Percentiles rank a stretch among this genome's conserved stretches.
These are phyloP conservation scores for Coregonus ussuriensis DNA, from an alignment of 2,797 vertebrate species.

Conservation along the genomic window DNA sequence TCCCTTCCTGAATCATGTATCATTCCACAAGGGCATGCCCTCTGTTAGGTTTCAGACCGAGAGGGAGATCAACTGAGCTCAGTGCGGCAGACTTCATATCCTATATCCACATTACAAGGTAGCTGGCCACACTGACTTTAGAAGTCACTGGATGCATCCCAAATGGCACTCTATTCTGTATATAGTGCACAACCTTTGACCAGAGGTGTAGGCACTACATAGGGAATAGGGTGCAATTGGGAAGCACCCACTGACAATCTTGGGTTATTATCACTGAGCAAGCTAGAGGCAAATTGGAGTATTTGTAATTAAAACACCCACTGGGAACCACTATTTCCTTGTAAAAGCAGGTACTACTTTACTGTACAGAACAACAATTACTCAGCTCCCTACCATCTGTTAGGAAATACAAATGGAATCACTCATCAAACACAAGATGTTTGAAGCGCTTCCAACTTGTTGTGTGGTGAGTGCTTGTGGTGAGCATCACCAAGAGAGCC, in stretches of 20 bases:
- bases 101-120: conserved; percentile 33
- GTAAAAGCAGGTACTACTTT: conserved; percentile 30
- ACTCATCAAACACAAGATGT: conserved; percentile 64
- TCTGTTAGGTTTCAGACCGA: conserved; percentile 7
- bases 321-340: neutral
- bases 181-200: neutral
- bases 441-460: conserved; percentile 59
- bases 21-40: neutral
- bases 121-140: conserved; percentile 34
- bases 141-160: conserved; percentile 11
- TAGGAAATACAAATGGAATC: conserved; percentile 63
- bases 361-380: conserved; percentile 36
- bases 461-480: conserved; percentile 17
- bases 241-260: neutral
- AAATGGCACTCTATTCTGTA: neutral
- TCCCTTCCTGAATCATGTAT: conserved; percentile 2
- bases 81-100: conserved; percentile 28
- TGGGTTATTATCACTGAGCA: neutral
- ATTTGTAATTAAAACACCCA: neutral
- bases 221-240: neutral
- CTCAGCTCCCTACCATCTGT: conserved; percentile 58
- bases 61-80: conserved; percentile 11
- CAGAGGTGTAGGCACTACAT: neutral
- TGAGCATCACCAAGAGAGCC: neutral
- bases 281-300: neutral